A percentile compares a stretch with the other conserved stretches of the same genome.
Evolutionary conservation across 1,140 invertebrate species (phyloP).

Genomic region (roundworm (Caenorhabditis elegans)): DNA sequence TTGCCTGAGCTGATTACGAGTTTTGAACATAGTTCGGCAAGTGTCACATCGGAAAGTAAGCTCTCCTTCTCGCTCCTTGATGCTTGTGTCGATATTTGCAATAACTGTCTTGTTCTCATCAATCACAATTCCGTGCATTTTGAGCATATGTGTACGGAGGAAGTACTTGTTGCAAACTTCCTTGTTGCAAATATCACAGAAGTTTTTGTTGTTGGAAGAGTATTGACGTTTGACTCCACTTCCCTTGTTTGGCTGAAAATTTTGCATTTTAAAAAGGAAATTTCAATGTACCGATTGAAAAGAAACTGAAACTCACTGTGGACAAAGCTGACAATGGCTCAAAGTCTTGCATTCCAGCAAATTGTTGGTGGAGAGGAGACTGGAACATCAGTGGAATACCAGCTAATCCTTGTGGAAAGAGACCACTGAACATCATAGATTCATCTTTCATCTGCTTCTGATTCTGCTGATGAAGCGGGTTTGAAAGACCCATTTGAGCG

Average conservation of each 20-base stretch:
- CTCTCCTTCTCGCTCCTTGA: slow-evolving; percentile 58
- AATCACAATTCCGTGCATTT: slow-evolving; percentile 96
- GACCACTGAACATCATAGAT: neutral
- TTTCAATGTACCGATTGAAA: no score
- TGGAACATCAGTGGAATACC: neutral
- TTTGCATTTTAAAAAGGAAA: neutral
- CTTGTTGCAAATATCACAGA: slow-evolving; percentile 99
- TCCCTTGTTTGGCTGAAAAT: slow-evolving; percentile 13
- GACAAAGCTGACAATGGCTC: neutral
- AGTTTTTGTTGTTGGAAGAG: slow-evolving; percentile 74
- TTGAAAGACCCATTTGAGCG: neutral
- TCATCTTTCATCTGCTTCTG: neutral
- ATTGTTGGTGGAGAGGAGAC: neutral
- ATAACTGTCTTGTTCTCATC: slow-evolving; percentile 67
- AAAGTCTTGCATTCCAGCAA: slow-evolving; percentile 12
- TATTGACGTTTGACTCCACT: slow-evolving; percentile 66
- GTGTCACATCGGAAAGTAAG: slow-evolving; percentile 62
- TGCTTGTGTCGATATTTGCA: slow-evolving; percentile 63
- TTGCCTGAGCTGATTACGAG: slow-evolving; percentile 50
- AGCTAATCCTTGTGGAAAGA: neutral
- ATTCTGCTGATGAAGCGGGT: neutral
- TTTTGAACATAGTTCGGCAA: slow-evolving; percentile 53
- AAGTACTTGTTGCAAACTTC: slow-evolving; percentile 99
- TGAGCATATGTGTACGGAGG: slow-evolving; percentile 98
- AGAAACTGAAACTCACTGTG: neutral